Percentiles rank a stretch among this genome's conserved stretches.
Evolutionary conservation across 2,113 vertebrate genomes (phyloP).

Genomic region (Monarcha castaneiventris): DNA sequence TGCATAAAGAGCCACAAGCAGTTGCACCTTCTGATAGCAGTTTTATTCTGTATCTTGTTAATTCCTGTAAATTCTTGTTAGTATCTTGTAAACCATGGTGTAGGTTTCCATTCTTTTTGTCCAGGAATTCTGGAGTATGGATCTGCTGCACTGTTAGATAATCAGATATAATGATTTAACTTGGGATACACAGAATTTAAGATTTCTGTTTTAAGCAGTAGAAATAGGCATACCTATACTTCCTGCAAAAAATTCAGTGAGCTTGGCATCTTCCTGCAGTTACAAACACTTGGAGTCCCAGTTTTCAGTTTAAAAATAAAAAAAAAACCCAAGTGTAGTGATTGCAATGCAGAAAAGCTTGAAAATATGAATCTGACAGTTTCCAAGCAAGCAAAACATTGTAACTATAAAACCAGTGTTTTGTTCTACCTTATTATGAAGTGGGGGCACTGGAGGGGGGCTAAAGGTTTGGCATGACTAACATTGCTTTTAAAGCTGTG

Average conservation of each 20-base stretch:
- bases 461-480: background rate
- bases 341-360: background rate
- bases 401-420: background rate
- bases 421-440: background rate
- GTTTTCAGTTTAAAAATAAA: background rate
- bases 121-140: background rate
- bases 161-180: background rate
- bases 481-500: background rate
- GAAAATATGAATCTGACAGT: background rate
- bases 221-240: background rate
- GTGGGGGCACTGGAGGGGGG: fast-evolving
- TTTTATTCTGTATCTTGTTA: background rate
- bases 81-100: background rate
- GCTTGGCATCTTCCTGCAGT: background rate
- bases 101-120: background rate
- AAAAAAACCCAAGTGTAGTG: background rate
- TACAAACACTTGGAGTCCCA: background rate
- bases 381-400: background rate
- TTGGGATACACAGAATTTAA: background rate
- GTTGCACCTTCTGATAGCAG: background rate
- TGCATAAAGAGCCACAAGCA: background rate
- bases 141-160: background rate
- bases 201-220: background rate
- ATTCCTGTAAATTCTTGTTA: background rate
- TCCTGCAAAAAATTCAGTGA: background rate